Evolutionary conservation across 2,113 vertebrate genomes (phyloP).

Genomic region (Dascyllus trimaculatus): DNA sequence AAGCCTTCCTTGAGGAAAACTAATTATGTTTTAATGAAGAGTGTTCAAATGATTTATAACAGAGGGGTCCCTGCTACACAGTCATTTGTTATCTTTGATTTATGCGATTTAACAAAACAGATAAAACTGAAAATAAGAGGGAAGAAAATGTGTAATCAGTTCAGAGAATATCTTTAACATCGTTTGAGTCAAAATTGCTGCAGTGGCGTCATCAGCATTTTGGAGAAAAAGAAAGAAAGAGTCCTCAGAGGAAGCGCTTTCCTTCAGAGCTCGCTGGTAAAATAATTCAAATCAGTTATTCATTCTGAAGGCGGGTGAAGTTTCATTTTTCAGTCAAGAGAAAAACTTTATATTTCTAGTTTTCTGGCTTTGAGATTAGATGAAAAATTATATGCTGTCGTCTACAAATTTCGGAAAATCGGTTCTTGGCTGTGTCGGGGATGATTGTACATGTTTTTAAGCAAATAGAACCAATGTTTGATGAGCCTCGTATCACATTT

Average conservation of each 20-base stretch:
- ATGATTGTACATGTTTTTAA: background rate
- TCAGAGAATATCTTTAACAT: slow-evolving; percentile 38
- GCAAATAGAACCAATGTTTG: background rate
- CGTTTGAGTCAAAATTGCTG: slow-evolving; percentile 21
- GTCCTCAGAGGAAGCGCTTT: no score
- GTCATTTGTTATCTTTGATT: slow-evolving; percentile 63
- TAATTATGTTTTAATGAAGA: slow-evolving; percentile 69
- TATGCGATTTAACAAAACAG: slow-evolving; percentile 49
- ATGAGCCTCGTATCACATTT: no score
- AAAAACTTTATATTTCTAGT: background rate
- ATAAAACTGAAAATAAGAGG: slow-evolving; percentile 33
- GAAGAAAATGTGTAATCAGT: slow-evolving; percentile 25
- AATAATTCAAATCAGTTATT: background rate
- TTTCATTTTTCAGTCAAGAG: background rate
- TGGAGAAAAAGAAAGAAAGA: slow-evolving; percentile 12
- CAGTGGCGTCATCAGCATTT: background rate
- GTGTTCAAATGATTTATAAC: slow-evolving; percentile 58
- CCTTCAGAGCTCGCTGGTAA: background rate
- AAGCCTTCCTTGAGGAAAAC: slow-evolving; percentile 46
- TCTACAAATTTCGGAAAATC: background rate
- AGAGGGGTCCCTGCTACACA: slow-evolving; percentile 24
- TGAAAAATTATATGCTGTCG: background rate
- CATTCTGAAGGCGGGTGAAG: background rate
- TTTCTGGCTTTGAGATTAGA: background rate
- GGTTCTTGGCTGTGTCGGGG: background rate